Evolutionary conservation across 2,797 vertebrate species (phyloP).

Genomic region (Trachops cirrhosus): DNA sequence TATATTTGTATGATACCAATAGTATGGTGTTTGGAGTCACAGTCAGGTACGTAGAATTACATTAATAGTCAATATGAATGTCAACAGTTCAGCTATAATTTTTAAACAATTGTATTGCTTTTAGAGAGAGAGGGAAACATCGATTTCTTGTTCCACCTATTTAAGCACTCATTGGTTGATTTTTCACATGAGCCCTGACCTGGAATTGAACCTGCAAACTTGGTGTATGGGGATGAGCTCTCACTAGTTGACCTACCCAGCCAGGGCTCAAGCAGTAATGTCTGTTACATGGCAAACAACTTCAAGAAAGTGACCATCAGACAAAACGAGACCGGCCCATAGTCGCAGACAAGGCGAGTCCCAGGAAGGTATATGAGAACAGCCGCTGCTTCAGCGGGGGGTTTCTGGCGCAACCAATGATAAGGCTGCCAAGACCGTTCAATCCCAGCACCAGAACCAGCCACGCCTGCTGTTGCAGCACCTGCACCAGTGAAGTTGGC

Average conservation of each 20-base stretch:
- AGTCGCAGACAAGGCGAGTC: conserved; percentile 98
- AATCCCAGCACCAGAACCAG: conserved; percentile 98
- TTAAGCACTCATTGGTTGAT: background rate
- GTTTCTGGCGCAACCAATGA: conserved; percentile 99
- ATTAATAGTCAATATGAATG: conserved; percentile 87
- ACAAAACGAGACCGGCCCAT: conserved; percentile 97
- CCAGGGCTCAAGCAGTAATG: conserved; percentile 77
- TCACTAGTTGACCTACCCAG: background rate
- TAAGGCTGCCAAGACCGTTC: conserved; percentile 99
- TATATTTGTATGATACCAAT: conserved; percentile 92
- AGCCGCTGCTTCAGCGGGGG: conserved; percentile 99
- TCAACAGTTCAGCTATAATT: conserved; percentile 72
- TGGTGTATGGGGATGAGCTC: background rate
- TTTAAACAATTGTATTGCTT: background rate
- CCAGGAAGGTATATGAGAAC: conserved; percentile 98
- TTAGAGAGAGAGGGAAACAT: background rate
- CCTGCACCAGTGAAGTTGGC: conserved; percentile 99
- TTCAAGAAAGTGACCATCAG: conserved; percentile 99
- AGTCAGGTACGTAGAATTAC: conserved; percentile 94
- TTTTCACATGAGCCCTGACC: background rate
- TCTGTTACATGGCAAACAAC: conserved; percentile 96
- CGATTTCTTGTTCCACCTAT: background rate
- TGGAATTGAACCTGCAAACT: background rate
- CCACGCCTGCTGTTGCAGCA: conserved; percentile 97
- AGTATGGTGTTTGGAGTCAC: conserved; percentile 92